Conservation (phyloP, 2,888 invertebrate genomes). For the Campopleginae sp. region DNA sequence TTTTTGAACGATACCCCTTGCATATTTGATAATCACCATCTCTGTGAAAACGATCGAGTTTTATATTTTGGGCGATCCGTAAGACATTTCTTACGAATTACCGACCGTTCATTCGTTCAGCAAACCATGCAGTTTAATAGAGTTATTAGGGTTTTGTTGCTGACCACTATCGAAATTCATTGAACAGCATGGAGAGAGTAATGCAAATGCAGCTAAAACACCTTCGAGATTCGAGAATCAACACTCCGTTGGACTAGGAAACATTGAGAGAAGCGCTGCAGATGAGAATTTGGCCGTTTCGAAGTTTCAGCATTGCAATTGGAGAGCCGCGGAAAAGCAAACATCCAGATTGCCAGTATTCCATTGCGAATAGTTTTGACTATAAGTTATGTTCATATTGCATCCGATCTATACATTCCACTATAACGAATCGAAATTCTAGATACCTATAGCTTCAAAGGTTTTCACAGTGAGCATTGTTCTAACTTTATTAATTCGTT, state of each 20-base stretch:
- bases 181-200: constrained; percentile 47
- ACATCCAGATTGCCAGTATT: constrained; percentile 61
- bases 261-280: constrained; percentile 37
- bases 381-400: constrained; percentile 42
- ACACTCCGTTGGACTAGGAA: constrained; percentile 46
- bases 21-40: neutral
- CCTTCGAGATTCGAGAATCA: constrained; percentile 53
- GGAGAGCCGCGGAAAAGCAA: constrained; percentile 45
- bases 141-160: constrained; percentile 40
- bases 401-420: constrained; percentile 34
- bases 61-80: neutral
- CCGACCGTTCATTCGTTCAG: neutral
- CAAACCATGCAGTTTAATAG: neutral
- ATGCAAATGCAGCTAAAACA: constrained; percentile 59
- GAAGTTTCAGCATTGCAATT: constrained; percentile 55
- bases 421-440: constrained; percentile 49
- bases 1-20: neutral
- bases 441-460: neutral
- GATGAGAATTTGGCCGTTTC: constrained; percentile 32
- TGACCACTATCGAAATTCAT: constrained; percentile 53
- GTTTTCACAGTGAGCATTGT: neutral
- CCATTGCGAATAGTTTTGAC: constrained; percentile 70
- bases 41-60: neutral
- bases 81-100: neutral
- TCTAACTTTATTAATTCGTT: neutral